These are phyloP conservation scores for Euplexia lucipara DNA, from an alignment of 2,888 invertebrate genomes.

Conservation along the genomic window DNA sequence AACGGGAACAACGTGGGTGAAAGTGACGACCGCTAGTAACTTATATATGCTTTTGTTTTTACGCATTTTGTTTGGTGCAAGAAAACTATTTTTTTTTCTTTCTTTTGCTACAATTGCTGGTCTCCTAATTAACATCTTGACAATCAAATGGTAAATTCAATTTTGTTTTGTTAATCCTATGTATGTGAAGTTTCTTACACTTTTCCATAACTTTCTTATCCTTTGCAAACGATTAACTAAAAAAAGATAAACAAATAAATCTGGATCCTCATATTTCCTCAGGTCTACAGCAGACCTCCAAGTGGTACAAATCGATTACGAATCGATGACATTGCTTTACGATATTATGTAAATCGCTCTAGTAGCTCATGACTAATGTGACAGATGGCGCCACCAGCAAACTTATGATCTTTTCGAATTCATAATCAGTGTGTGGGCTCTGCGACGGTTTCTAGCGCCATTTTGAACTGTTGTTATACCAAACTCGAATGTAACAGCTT, in stretches of 20 bases:
- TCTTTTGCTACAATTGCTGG: too few relatives aligned
- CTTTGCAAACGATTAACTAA: background rate
- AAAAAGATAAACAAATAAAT: constrained; percentile 2
- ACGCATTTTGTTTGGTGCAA: background rate
- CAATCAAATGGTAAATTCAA: background rate
- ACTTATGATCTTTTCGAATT: constrained; percentile 47
- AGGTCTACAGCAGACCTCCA: constrained; percentile 20
- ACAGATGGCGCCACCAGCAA: constrained; percentile 53
- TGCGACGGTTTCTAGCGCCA: constrained; percentile 30
- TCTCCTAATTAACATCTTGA: background rate
- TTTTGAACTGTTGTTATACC: constrained; percentile 9
- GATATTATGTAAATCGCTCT: constrained; percentile 55
- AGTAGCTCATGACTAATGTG: constrained; percentile 53
- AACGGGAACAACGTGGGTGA: too few relatives aligned
- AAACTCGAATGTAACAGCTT: constrained; percentile 3
- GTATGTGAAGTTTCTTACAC: background rate
- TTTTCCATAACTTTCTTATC: background rate
- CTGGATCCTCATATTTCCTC: constrained; percentile 1
- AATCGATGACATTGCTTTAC: constrained; percentile 51
- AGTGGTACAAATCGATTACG: constrained; percentile 39
- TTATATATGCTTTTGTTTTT: too few relatives aligned
- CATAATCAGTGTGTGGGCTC: constrained; percentile 56
- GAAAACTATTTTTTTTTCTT: too few relatives aligned
- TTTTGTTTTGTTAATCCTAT: background rate
- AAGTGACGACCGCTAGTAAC: too few relatives aligned